These are phyloP conservation scores for Dastarcus helophoroides DNA, from an alignment of 2,888 invertebrate genomes.

Conservation along the genomic window DNA sequence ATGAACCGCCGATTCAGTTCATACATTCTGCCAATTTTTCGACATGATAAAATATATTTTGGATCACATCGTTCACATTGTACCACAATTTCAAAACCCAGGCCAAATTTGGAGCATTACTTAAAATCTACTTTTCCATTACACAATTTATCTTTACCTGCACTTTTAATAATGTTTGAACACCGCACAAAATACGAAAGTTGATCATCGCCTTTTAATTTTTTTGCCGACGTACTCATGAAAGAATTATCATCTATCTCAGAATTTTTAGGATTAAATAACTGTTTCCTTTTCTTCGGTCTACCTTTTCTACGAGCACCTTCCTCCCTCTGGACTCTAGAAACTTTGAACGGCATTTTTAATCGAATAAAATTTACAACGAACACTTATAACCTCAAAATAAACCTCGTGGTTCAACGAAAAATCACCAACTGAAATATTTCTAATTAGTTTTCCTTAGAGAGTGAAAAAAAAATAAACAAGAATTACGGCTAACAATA, in stretches of 20 bases:
- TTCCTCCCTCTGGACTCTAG: too few species aligned
- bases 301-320: too few species aligned
- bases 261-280: constrained; percentile 1
- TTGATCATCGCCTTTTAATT: constrained; percentile 3
- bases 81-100: constrained; percentile 4
- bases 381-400: too few species aligned
- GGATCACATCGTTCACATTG: constrained; percentile 3
- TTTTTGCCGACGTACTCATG: constrained; percentile 1
- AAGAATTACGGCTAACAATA: too few species aligned
- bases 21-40: background rate
- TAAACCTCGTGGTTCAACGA: too few species aligned
- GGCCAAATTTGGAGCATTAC: background rate
- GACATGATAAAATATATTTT: constrained; percentile 5
- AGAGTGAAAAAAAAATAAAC: too few species aligned
- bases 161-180: constrained; percentile 3
- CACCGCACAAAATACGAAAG: constrained; percentile 3
- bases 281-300: constrained; percentile 2
- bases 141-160: constrained; percentile 1
- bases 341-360: too few species aligned
- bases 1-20: constrained; percentile 16
- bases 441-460: too few species aligned
- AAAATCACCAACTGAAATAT: too few species aligned
- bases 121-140: constrained; percentile 1
- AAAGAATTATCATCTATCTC: background rate
- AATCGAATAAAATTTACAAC: too few species aligned